A percentile compares a stretch with the other conserved stretches of the same genome.
phyloP scores from a whole-genome alignment of 2,113 vertebrate species.

The Lanius collurio region DNA sequence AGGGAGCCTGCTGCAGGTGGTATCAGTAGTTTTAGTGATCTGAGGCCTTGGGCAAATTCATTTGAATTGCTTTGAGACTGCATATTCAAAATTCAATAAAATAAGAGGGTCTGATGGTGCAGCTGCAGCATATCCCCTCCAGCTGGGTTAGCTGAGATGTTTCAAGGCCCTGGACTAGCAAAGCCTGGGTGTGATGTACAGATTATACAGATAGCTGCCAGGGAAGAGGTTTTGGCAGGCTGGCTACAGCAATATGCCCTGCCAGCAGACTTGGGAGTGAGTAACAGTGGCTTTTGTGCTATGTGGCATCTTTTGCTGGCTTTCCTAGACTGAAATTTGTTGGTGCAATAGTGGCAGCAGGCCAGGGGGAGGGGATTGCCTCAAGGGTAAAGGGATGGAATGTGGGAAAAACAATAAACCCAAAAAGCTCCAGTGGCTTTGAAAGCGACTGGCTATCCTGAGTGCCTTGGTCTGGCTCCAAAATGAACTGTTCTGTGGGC shows the following conservation, averaged over 20 bases:
- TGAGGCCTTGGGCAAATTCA: constrained; percentile 74
- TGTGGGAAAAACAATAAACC: constrained; percentile 70
- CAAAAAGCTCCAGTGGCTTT: constrained; percentile 62
- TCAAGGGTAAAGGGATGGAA: constrained; percentile 74
- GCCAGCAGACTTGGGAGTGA: constrained; percentile 69
- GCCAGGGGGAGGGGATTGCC: constrained; percentile 67
- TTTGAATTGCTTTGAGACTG: constrained; percentile 78
- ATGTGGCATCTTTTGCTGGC: constrained; percentile 46
- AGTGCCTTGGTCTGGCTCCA: constrained; percentile 49
- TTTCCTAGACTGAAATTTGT: constrained; percentile 58
- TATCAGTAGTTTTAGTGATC: constrained; percentile 71
- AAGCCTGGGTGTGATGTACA: constrained; percentile 60
- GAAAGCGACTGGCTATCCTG: constrained; percentile 63
- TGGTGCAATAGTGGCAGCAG: constrained; percentile 42
- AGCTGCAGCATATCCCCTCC: constrained; percentile 75
- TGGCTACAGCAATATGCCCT: constrained; percentile 7
- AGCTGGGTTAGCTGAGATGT: constrained; percentile 73
- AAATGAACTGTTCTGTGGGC: constrained; percentile 31
- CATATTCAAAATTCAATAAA: constrained; percentile 81
- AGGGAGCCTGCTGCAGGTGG: constrained; percentile 69
- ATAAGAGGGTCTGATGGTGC: constrained; percentile 75
- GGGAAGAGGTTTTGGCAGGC: constrained; percentile 69
- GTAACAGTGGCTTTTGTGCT: constrained; percentile 55
- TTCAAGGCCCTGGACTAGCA: constrained; percentile 71
- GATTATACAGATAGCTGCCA: constrained; percentile 66